A percentile compares a stretch with the other conserved stretches of the same genome.
Evolutionary conservation across 2,888 invertebrate genomes (phyloP).

Genomic region (Cataglyphis altisquamis): DNA sequence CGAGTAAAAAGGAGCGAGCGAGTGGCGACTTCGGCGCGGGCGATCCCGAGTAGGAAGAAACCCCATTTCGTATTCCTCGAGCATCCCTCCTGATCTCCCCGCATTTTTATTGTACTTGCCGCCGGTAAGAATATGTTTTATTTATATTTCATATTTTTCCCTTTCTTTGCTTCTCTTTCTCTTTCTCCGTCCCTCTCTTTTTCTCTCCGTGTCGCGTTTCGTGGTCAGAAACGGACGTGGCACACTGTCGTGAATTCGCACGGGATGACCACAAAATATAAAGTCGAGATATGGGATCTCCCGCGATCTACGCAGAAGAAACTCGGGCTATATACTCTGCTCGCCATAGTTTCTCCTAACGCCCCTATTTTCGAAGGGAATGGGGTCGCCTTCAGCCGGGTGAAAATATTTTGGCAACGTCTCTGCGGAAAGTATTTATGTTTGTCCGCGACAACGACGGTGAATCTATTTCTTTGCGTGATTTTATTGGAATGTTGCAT

Average conservation of each 20-base stretch:
- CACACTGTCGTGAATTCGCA: slow-evolving; percentile 69
- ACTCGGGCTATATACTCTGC: not conserved
- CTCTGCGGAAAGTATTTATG: slow-evolving; percentile 59
- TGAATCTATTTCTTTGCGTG: slow-evolving; percentile 20
- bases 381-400: slow-evolving; percentile 19
- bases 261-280: slow-evolving; percentile 77
- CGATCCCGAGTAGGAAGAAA: slow-evolving; percentile 53
- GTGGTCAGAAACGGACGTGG: slow-evolving; percentile 39
- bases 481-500: slow-evolving; percentile 45
- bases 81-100: slow-evolving; percentile 84
- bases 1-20: slow-evolving; percentile 41
- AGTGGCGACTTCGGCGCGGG: slow-evolving; percentile 25
- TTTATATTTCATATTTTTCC: slow-evolving; percentile 85
- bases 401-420: slow-evolving; percentile 61
- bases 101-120: slow-evolving; percentile 83
- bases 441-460: slow-evolving; percentile 10
- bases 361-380: slow-evolving; percentile 51
- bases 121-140: slow-evolving; percentile 85
- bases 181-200: slow-evolving; percentile 34
- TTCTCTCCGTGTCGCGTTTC: slow-evolving; percentile 43
- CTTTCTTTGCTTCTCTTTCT: slow-evolving; percentile 34
- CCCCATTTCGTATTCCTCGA: slow-evolving; percentile 84
- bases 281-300: slow-evolving; percentile 61
- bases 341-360: slow-evolving; percentile 36
- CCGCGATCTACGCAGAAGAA: not conserved